Conservation (phyloP, 2,113 vertebrate genomes). For the Menura novaehollandiae region DNA sequence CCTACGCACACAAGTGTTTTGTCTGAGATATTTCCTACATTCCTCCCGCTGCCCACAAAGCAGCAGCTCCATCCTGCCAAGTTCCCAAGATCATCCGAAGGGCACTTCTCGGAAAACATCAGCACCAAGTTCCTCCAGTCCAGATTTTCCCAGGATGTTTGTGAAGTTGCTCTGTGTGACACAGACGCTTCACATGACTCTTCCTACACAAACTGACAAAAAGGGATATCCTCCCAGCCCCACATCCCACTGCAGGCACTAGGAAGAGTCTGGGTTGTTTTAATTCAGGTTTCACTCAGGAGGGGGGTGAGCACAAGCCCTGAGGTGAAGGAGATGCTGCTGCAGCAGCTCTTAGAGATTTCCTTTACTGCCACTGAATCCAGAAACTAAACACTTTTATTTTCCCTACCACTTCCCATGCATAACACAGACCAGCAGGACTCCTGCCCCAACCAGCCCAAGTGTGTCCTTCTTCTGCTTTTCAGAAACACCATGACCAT, state of each 20-base stretch:
- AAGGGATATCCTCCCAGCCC: background rate
- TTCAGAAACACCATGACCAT: background rate
- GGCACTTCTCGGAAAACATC: background rate
- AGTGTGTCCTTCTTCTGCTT: background rate
- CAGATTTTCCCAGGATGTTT: background rate
- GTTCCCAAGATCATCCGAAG: background rate
- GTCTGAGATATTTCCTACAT: background rate
- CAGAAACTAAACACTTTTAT: background rate
- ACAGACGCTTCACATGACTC: background rate
- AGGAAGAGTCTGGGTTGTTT: background rate
- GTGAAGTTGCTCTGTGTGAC: background rate
- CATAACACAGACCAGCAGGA: background rate
- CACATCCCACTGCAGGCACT: fast-evolving
- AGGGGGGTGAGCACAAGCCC: background rate
- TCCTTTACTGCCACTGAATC: background rate
- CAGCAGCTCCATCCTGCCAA: background rate
- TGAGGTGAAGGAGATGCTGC: background rate
- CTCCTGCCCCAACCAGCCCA: background rate
- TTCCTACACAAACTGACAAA: background rate
- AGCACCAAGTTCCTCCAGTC: background rate
- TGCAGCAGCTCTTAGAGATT: background rate
- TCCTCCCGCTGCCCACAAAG: background rate
- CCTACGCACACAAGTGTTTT: background rate
- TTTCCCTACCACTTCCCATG: background rate
- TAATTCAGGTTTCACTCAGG: background rate